Percentiles rank a stretch among this genome's conserved stretches.
Evolutionary conservation across 2,797 vertebrate genomes (phyloP).

Genomic region (Poliocrania exsul): DNA sequence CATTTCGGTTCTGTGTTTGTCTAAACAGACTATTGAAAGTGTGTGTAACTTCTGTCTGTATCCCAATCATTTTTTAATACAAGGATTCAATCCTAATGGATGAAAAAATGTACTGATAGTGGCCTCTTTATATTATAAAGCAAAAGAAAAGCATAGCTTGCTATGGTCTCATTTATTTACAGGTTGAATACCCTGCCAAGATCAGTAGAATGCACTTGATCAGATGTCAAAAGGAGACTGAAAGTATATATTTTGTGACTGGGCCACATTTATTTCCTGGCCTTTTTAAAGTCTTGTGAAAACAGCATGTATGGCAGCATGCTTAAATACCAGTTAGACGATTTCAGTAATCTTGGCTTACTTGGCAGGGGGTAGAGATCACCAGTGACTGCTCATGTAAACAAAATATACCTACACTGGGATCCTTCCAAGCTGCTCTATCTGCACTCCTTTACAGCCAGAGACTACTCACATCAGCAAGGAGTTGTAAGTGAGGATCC

Average conservation of each 20-base stretch:
- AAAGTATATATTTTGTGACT: neutral
- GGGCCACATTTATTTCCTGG: neutral
- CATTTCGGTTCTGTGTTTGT: neutral
- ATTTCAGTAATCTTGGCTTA: conserved; percentile 31
- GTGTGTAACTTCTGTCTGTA: neutral
- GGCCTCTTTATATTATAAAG: neutral
- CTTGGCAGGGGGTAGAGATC: neutral
- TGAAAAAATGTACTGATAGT: neutral
- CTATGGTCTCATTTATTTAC: neutral
- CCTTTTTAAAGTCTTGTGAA: neutral
- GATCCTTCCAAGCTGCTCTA: neutral
- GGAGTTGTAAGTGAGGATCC: neutral
- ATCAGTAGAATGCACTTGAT: neutral
- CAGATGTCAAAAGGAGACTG: neutral
- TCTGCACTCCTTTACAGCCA: neutral
- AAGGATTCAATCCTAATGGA: neutral
- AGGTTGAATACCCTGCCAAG: neutral
- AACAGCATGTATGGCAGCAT: neutral
- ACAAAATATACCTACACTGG: neutral
- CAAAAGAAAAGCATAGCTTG: neutral
- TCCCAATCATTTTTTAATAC: neutral
- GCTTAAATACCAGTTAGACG: conserved; percentile 15
- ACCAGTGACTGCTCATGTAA: neutral
- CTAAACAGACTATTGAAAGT: neutral
- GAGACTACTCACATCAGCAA: neutral